A percentile compares a stretch with the other conserved stretches of the same genome.
phyloP scores from a whole-genome alignment of 2,888 invertebrate species.

The Dinocampus coccinellae region DNA sequence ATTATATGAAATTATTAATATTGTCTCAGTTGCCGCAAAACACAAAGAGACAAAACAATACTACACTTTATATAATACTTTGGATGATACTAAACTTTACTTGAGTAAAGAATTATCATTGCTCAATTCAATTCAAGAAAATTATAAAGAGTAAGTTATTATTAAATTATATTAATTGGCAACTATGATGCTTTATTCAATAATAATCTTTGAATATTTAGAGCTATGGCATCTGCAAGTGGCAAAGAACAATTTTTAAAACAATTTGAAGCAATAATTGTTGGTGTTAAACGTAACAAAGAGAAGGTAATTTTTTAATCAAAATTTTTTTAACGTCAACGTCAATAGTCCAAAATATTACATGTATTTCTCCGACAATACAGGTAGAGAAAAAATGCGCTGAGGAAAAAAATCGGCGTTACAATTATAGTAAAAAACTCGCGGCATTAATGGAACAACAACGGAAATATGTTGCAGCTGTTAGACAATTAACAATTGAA shows the following conservation, averaged over 20 bases:
- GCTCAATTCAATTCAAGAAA: constrained; percentile 90
- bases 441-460: constrained; percentile 78
- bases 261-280: constrained; percentile 91
- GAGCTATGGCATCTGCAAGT: constrained; percentile 85
- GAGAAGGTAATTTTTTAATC: constrained; percentile 73
- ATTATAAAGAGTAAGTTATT: constrained; percentile 82
- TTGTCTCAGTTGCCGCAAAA: constrained; percentile 84
- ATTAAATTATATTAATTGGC: too few species aligned
- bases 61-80: constrained; percentile 94
- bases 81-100: constrained; percentile 94
- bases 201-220: constrained; percentile 57
- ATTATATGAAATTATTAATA: constrained; percentile 53
- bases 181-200: background rate
- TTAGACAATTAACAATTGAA: constrained; percentile 82
- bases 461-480: constrained; percentile 81
- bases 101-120: constrained; percentile 91
- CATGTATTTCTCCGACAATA: constrained; percentile 5
- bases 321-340: background rate
- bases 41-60: constrained; percentile 98
- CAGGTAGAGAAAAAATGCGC: constrained; percentile 73
- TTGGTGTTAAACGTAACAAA: constrained; percentile 89
- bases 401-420: constrained; percentile 78
- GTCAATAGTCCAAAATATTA: background rate
- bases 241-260: constrained; percentile 90
- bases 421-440: constrained; percentile 75